Base-by-base conservation (phyloP, 2,888 invertebrate genomes). In the Hymenopus coronatus region DNA sequence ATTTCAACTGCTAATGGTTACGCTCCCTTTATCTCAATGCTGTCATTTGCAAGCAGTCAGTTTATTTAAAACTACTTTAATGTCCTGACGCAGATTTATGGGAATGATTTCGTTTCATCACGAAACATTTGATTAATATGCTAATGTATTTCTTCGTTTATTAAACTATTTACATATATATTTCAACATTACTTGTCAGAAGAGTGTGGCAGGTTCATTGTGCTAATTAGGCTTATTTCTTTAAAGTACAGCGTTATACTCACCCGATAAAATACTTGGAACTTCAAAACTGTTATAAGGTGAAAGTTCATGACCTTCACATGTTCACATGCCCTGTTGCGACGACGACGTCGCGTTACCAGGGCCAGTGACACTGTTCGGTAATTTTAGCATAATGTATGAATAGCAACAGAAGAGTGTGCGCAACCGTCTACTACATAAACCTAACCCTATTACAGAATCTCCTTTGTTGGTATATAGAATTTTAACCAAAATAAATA, bases 241-340 rank as follows among this genome's bases (percentile, higher is more conserved):
- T 27, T 46, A 83, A 12, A 88, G 82, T 14, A 2, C n/a, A 88
- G n/a, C 27, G 83, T 54, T 40, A 20, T 20, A 54, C 83, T 84
- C 83, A 88, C 83, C 88, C 54, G n/a, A 46, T n/a, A 70, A 20
- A 70, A 46, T 27, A n/a, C 28, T 84, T 15, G 27, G 25, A 28
- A 88, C 84, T 46, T 88, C 83, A 46, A 83, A 88, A 70, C 83
- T 83, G 84, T 84, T 85, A 82, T 90, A 89, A 90, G 90, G 90
- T 90, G 90, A 90, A 90, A 90, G 90, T 90, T 90, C 90, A 90
- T 90, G 90, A 90, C 90, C 90, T 90, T 89, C 90, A 88, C 33
- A 89, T 30, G 86, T 83, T 33, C 87, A 87, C 82, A 89, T 89
- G 88, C 89, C 90, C 89, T 85, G 54, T 81, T 86, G 81, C 86